These are phyloP conservation scores for Aphelinus certus DNA, from an alignment of 1,140 invertebrate species.

Conservation along the genomic window DNA sequence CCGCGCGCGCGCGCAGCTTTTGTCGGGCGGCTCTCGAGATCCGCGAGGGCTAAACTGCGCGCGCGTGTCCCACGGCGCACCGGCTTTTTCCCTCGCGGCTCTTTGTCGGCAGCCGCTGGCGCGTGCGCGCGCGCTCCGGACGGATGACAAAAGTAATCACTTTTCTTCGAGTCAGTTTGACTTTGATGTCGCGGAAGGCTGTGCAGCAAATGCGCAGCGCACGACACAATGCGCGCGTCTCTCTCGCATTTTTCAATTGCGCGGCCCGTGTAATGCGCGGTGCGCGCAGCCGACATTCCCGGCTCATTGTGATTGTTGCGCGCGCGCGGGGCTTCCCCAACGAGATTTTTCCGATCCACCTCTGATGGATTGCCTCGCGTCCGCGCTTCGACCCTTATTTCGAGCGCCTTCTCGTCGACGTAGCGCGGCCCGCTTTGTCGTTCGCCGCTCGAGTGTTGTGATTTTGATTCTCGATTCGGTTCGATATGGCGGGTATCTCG, in stretches of 20 bases:
- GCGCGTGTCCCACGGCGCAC: too few relatives aligned
- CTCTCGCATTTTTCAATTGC: conserved; percentile 27
- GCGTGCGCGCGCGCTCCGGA: conserved; percentile 14
- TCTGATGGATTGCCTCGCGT: background rate
- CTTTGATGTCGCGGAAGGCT: conserved; percentile 34
- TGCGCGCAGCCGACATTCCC: too few relatives aligned
- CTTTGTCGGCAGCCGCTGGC: conserved; percentile 29
- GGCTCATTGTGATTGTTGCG: background rate
- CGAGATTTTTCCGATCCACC: background rate
- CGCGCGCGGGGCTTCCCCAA: background rate
- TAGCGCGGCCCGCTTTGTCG: too few relatives aligned
- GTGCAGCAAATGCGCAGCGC: background rate
- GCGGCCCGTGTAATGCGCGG: too few relatives aligned
- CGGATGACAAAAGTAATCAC: conserved; percentile 41
- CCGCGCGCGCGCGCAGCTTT: background rate
- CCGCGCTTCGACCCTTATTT: too few relatives aligned
- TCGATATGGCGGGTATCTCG: too few relatives aligned
- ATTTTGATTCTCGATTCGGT: too few relatives aligned
- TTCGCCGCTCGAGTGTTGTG: too few relatives aligned
- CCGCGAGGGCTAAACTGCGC: too few relatives aligned
- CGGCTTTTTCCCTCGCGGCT: background rate
- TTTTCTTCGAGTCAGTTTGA: conserved; percentile 36
- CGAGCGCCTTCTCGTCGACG: too few relatives aligned
- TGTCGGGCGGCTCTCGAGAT: background rate
- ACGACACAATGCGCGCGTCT: background rate